Conservation (phyloP, 2,888 invertebrate genomes). For the Dinocampus coccinellae region DNA sequence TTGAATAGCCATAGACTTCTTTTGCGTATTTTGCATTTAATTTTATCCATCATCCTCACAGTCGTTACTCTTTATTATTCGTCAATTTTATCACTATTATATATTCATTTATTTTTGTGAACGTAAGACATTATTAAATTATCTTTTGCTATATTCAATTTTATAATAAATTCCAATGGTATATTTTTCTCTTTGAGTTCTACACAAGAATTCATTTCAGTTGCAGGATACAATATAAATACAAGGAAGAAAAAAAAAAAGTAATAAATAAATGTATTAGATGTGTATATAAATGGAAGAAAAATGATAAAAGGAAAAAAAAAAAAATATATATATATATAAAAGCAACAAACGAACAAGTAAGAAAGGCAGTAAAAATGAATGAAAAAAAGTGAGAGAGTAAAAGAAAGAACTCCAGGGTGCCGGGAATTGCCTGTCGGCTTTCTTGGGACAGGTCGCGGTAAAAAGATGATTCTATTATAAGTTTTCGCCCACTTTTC, state of each 20-base stretch:
- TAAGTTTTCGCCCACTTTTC: slow-evolving; percentile 54
- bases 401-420: slow-evolving; percentile 14
- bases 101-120: not conserved
- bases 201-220: too few relatives aligned
- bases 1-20: slow-evolving; percentile 41
- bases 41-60: slow-evolving; percentile 22
- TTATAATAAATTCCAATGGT: too few relatives aligned
- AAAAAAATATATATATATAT: too few relatives aligned
- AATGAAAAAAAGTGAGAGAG: slow-evolving; percentile 9
- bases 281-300: too few relatives aligned
- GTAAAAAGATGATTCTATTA: slow-evolving; percentile 60
- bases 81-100: slow-evolving; percentile 2
- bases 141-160: too few relatives aligned
- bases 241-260: too few relatives aligned
- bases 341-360: too few relatives aligned
- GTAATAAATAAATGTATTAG: too few relatives aligned
- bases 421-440: slow-evolving; percentile 38
- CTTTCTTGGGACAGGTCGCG: slow-evolving; percentile 51
- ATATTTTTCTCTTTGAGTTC: too few relatives aligned
- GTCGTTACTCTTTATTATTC: slow-evolving; percentile 18
- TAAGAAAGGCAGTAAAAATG: not conserved
- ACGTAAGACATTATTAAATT: not conserved
- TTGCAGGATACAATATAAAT: too few relatives aligned
- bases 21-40: not conserved
- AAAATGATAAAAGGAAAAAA: too few relatives aligned